phyloP scores from a whole-genome alignment of 2,113 vertebrate species.

The Calyptomena viridis region DNA sequence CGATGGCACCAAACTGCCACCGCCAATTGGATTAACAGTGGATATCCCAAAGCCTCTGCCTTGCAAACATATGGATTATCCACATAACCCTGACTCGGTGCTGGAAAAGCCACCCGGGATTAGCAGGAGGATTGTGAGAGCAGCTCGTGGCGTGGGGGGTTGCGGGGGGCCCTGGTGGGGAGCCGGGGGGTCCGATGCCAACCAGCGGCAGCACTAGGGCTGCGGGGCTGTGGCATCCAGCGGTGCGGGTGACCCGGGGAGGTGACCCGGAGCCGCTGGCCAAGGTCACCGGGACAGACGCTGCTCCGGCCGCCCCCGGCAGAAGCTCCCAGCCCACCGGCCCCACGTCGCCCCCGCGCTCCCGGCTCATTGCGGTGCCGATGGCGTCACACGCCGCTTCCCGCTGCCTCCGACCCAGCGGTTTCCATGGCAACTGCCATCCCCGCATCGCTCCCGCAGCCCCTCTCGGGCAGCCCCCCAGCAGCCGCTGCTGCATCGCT shows the following conservation, averaged over 20 bases:
- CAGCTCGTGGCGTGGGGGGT: not conserved
- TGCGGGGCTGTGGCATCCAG: not conserved
- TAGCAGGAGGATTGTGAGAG: not conserved
- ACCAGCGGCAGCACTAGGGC: not conserved
- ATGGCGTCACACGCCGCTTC: conserved; percentile 29
- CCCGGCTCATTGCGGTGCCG: conserved; percentile 21
- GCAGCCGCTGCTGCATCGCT: not conserved
- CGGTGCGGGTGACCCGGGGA: fast-evolving
- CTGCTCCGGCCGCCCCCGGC: not conserved
- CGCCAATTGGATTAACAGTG: conserved; percentile 30
- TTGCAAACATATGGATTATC: conserved; percentile 55
- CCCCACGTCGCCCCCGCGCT: not conserved
- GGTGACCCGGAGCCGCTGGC: not conserved
- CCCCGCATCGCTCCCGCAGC: not conserved
- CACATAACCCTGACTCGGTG: not conserved
- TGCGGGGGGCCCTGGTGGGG: not conserved
- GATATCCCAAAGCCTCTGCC: not conserved
- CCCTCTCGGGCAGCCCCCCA: not conserved
- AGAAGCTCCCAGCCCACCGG: not conserved
- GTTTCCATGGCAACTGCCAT: conserved; percentile 47
- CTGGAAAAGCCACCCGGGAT: conserved; percentile 18
- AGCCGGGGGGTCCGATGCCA: fast-evolving
- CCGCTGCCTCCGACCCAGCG: not conserved
- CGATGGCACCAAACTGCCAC: not conserved
- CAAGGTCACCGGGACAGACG: fast-evolving